A percentile compares a stretch with the other conserved stretches of the same genome.
Conservation (phyloP, 2,888 invertebrate genomes). For the Dasypolia templi region DNA sequence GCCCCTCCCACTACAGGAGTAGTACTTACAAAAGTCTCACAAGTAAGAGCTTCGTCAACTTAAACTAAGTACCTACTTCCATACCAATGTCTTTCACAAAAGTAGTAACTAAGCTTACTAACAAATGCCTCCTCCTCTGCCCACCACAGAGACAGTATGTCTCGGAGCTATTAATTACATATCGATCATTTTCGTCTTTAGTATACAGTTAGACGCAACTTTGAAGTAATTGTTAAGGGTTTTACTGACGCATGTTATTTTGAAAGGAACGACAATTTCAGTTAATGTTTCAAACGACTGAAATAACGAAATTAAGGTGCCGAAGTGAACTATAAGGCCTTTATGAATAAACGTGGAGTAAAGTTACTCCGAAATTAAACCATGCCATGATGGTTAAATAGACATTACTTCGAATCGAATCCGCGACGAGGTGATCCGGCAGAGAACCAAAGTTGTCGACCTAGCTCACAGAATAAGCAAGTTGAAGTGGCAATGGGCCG, state of each 20-base stretch:
- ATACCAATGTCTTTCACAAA: too few relatives aligned
- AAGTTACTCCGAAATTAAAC: too few relatives aligned
- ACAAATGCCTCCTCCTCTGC: constrained; percentile 6
- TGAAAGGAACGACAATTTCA: neutral
- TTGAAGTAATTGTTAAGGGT: constrained; percentile 3
- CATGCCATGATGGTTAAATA: too few relatives aligned
- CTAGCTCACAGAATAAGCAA: too few relatives aligned
- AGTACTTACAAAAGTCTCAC: neutral
- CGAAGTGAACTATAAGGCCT: too few relatives aligned
- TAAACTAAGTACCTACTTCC: neutral
- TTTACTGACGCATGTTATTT: neutral
- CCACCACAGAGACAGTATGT: constrained; percentile 11
- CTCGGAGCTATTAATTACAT: constrained; percentile 21
- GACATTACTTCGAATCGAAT: too few relatives aligned
- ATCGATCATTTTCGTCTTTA: constrained; percentile 33
- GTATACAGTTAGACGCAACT: neutral
- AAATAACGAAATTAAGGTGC: neutral
- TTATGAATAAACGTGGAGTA: too few relatives aligned
- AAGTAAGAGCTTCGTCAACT: constrained; percentile 3
- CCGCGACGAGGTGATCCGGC: too few relatives aligned
- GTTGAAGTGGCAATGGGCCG: too few relatives aligned
- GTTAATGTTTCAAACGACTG: neutral
- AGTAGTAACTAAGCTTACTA: constrained; percentile 24
- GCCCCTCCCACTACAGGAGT: too few relatives aligned
- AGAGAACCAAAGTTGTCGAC: too few relatives aligned